Conservation (phyloP, 2,113 vertebrate species). For the Phocoena phocoena region DNA sequence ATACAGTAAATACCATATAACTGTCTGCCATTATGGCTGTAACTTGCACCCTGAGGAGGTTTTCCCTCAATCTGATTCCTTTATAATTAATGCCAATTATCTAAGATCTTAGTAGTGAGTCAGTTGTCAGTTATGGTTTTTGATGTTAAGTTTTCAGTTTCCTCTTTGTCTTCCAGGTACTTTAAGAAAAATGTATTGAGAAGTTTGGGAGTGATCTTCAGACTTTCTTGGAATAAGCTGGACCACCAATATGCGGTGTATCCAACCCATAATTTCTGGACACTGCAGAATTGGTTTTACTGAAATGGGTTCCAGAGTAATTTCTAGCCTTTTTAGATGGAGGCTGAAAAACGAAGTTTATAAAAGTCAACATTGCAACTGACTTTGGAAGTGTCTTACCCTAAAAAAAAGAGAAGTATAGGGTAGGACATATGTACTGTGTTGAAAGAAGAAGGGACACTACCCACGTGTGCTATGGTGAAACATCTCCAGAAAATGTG, state of each 20-base stretch:
- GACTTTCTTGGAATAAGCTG: not conserved
- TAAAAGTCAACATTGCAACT: not conserved
- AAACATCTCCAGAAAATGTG: not conserved
- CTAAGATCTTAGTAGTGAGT: not conserved
- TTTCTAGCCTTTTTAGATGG: not conserved
- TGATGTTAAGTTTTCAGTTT: not conserved
- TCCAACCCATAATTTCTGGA: not conserved
- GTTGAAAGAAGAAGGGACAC: not conserved
- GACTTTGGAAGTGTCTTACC: not conserved
- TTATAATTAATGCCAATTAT: conserved; percentile 27
- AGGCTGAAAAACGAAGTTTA: not conserved
- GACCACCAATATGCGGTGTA: not conserved
- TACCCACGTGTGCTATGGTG: not conserved
- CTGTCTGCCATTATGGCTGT: not conserved
- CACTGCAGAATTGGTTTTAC: not conserved
- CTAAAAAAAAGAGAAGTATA: not conserved
- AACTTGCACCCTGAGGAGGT: not conserved
- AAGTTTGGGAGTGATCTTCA: not conserved
- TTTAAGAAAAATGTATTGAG: not conserved
- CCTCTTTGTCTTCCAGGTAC: not conserved
- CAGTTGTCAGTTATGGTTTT: not conserved
- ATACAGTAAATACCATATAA: not conserved
- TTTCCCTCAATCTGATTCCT: not conserved
- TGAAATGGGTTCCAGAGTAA: not conserved
- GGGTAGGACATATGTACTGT: not conserved